Evolutionary conservation across 1,140 invertebrate species (phyloP), one percentile per base, ranked within the genome.

Genomic region (Aricia agestis): DNA sequence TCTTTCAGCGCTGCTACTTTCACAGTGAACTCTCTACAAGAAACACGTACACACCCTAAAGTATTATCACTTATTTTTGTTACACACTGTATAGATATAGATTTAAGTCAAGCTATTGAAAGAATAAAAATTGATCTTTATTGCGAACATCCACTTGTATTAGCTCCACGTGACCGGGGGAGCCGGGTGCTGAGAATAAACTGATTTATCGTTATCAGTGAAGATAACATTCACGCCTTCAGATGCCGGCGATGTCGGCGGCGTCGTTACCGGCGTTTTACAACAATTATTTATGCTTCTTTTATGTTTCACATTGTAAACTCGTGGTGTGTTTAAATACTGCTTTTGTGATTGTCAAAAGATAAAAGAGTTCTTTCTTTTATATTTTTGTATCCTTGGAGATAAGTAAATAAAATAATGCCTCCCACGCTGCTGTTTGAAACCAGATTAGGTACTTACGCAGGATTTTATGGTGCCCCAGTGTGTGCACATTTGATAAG

Each of bases 161-260:
- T 42, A 69, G 41, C 25, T 76, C 32, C 68, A 15, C 19, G 67
- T 66, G 13, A 41, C 57, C 61, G 57, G 68, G 76, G 78, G 74
- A 73, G 72, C 72, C 78, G 67, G 78, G 81, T 78, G 81, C 76
- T 72, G 76, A 77, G 78, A 76, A 80, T 76, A 81, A 83, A 78
- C 82, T 85, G 82, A 85, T 83, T 83, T 83, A 82, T 79, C 72
- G 79, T 81, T 75, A 72, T 80, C 78, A 79, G 76, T 76, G 70
- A 74, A 76, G 76, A 82, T 80, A 82, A 79, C 76, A 78, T 84
- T 82, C 69, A 65, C 78, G 76, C 78, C 76, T 82, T 19, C 59
- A 19, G 18, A 63, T 19, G 13, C 45, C 45, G 45, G 11, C 45
- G 65, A 11, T 73, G 63, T 72, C 59, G 73, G 18, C 7, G 11